These are phyloP conservation scores for Luffia ferchaultella DNA, from an alignment of 2,888 invertebrate genomes.

Conservation along the genomic window DNA sequence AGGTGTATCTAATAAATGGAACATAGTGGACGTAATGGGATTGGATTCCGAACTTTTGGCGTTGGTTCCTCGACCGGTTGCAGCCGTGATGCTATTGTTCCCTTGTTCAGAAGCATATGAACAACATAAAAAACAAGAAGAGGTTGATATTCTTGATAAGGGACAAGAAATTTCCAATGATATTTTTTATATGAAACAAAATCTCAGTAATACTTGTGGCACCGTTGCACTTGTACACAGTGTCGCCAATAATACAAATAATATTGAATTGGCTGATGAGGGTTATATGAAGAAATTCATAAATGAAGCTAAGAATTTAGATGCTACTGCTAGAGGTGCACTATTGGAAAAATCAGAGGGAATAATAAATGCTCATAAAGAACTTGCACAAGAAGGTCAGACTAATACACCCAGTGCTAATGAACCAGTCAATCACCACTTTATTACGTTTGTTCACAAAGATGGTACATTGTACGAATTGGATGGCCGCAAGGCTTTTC, in stretches of 20 bases:
- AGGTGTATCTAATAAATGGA: constrained; percentile 83
- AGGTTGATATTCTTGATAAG: constrained; percentile 68
- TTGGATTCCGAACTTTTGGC: constrained; percentile 87
- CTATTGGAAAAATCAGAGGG: constrained; percentile 75
- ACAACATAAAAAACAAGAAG: constrained; percentile 72
- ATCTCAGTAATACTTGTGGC: constrained; percentile 95
- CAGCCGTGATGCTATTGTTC: constrained; percentile 88
- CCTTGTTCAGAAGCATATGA: constrained; percentile 84
- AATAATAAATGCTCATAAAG: constrained; percentile 83
- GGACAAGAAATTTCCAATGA: constrained; percentile 71
- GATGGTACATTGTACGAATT: constrained; percentile 87
- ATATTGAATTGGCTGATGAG: constrained; percentile 67
- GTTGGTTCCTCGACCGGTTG: constrained; percentile 86
- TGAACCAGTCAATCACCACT: constrained; percentile 86
- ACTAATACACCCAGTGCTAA: constrained; percentile 83
- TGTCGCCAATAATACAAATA: constrained; percentile 87
- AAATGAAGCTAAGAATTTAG: constrained; percentile 71
- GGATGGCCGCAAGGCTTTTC: constrained; percentile 73
- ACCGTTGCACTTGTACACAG: constrained; percentile 95
- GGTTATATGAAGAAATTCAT: constrained; percentile 84
- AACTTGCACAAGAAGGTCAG: constrained; percentile 90
- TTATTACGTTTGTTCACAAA: constrained; percentile 86
- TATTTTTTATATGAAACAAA: constrained; percentile 90
- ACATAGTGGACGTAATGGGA: constrained; percentile 90
- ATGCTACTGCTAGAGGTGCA: constrained; percentile 78